phyloP scores from a whole-genome alignment of 2,888 invertebrate species.

The Calliscelio sp. region DNA sequence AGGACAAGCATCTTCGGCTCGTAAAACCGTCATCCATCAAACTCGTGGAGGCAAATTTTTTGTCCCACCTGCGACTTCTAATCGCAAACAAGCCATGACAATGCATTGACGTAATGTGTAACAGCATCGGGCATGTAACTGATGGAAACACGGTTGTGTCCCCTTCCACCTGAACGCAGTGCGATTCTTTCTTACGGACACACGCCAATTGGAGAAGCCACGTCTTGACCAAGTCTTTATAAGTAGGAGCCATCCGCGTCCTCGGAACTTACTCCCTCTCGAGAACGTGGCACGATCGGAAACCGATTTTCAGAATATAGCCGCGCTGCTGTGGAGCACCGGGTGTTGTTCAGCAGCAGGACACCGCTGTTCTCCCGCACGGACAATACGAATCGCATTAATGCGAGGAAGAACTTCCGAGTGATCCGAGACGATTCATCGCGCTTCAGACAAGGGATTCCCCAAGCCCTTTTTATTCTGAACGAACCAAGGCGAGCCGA shows the following conservation, averaged over 20 bases:
- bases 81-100: conserved; percentile 48
- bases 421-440: conserved; percentile 55
- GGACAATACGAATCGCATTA: conserved; percentile 41
- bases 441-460: conserved; percentile 51
- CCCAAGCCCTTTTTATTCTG: conserved; percentile 44
- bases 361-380: conserved; percentile 46
- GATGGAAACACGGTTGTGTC: conserved; percentile 82
- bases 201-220: conserved; percentile 84
- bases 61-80: conserved; percentile 23
- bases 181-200: conserved; percentile 80
- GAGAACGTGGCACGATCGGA: conserved; percentile 83
- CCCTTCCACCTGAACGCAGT: conserved; percentile 80
- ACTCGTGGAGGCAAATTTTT: conserved; percentile 49
- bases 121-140: conserved; percentile 81
- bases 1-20: conserved; percentile 21
- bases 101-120: conserved; percentile 78
- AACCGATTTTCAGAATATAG: conserved; percentile 80
- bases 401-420: conserved; percentile 63
- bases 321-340: conserved; percentile 54
- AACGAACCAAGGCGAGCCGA: conserved; percentile 23
- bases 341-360: conserved; percentile 53
- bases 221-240: conserved; percentile 84
- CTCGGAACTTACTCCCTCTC: conserved; percentile 86
- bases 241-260: conserved; percentile 86
- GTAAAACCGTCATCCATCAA: conserved; percentile 36